These are phyloP conservation scores for Arion vulgaris DNA, from an alignment of 1,140 invertebrate genomes.

Conservation along the genomic window DNA sequence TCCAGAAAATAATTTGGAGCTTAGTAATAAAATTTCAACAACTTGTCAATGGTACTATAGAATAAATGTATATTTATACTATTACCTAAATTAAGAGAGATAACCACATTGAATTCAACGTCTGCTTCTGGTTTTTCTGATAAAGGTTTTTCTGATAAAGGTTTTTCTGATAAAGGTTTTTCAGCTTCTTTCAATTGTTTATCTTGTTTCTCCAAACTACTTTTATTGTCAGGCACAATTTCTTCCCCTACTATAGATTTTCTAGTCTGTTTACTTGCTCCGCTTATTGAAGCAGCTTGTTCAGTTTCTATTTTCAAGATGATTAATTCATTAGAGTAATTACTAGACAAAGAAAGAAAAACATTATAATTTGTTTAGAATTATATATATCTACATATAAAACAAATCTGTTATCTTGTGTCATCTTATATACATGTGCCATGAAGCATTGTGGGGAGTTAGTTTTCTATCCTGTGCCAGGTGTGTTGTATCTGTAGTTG, in stretches of 20 bases:
- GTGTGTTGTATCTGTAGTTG: too few species aligned
- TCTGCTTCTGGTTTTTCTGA: background rate
- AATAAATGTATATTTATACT: background rate
- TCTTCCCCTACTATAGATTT: background rate
- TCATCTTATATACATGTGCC: too few species aligned
- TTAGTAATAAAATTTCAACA: background rate
- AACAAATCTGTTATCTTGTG: too few species aligned
- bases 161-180: background rate
- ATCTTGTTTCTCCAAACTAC: background rate
- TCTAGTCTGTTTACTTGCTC: background rate
- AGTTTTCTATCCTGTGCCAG: too few species aligned
- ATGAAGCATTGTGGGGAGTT: too few species aligned
- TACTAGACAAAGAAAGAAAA: background rate
- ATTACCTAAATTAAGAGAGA: background rate
- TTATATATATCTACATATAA: too few species aligned
- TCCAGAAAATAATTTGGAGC: background rate
- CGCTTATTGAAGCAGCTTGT: background rate
- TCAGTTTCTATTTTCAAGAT: background rate
- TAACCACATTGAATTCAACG: constrained; percentile 18
- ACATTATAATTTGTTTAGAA: too few species aligned
- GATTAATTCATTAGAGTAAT: background rate
- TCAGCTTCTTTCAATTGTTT: too few species aligned
- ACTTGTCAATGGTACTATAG: background rate
- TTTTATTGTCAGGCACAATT: background rate
- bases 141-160: background rate